Evolutionary conservation across 1,140 invertebrate genomes (phyloP), one percentile per base, ranked within the genome.

Genomic region (Hypsibius dujardini): DNA sequence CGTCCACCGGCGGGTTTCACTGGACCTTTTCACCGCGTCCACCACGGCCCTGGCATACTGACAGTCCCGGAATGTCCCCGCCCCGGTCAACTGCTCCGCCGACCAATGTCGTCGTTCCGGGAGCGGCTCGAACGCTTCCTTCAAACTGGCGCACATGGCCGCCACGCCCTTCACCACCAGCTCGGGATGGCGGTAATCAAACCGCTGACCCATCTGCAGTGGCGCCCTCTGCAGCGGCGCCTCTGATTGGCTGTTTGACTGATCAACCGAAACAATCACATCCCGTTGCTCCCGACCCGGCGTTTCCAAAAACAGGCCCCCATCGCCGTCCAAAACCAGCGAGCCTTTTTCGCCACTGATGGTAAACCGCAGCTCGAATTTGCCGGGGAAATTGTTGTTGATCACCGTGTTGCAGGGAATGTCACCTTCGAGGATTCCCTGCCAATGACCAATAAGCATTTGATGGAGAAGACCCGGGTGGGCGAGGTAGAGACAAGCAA

Each of bases 1-100:
- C 62, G 42, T 67, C 62, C 62, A 67, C 7, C 62, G 62, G 12
- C 62, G 62, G 42, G 7, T 14, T 67, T 67, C 62, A 42, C 42
- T 7, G 45, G 62, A 67, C 7, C 42, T 67, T 3, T 42, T 7
- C 3, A 67, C 42, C 12, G 62, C 62, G 45, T 67, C 62, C 7
- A 3, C 7, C 7, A 67, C 62, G 3, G 7, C 42, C 3, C 62
- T 12, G 3, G 62, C 62, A 42, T 67, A 67, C 62, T 67, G 62
- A 42, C 62, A 67, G 42, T 67, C 62, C 7, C 7, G 3, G 62
- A 67, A 67, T 42, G 7, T 42, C 7, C 62, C 62, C 3, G 62
- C 62, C 3, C 3, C 42, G 7, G 3, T 3, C 3, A 67, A 42
- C 7, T 67, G 7, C 3, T 67, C 62, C 3, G 62, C 12, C 3